These are phyloP conservation scores for Drosophila bocki DNA, from an alignment of 1,140 invertebrate genomes.

Conservation along the genomic window DNA sequence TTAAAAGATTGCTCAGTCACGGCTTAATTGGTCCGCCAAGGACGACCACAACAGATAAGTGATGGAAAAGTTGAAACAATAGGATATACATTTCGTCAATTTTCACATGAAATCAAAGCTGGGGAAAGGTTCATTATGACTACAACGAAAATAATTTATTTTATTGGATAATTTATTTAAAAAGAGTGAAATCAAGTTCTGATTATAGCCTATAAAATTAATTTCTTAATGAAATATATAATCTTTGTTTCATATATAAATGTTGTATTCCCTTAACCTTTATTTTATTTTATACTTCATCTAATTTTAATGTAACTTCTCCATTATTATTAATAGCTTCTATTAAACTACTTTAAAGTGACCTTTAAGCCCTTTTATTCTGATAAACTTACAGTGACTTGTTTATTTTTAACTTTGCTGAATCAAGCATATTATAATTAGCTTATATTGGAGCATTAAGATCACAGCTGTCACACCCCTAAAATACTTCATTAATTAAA, in stretches of 20 bases:
- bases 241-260: no score
- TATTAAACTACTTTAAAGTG: no score
- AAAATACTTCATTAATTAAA: background rate
- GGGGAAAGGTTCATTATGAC: background rate
- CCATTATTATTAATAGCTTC: no score
- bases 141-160: background rate
- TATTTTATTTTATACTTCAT: no score
- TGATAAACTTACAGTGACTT: background rate
- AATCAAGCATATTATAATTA: background rate
- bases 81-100: background rate
- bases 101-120: background rate
- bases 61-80: background rate
- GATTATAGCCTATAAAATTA: no score
- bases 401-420: background rate
- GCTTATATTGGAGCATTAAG: no score
- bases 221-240: no score
- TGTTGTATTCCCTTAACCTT: no score
- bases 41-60: background rate
- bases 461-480: background rate
- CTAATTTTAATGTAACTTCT: no score
- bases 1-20: constrained; percentile 13
- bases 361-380: no score
- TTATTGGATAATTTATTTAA: background rate
- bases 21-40: constrained; percentile 10
- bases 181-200: no score